Conservation (phyloP, 2,113 vertebrate genomes). For the Stigmatopora nigra region DNA sequence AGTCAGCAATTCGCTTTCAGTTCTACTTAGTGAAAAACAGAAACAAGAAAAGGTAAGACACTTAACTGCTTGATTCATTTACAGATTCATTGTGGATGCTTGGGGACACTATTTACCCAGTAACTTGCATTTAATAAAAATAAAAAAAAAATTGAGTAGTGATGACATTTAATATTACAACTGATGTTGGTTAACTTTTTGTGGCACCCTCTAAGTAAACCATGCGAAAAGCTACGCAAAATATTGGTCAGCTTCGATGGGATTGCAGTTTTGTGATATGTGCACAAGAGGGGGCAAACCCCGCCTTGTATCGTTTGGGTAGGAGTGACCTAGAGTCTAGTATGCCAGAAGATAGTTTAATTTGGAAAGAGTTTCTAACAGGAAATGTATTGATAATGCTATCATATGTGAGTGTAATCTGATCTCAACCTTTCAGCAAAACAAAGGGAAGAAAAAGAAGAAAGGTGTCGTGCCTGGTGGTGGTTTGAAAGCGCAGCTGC, state of each 20-base stretch:
- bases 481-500: slow-evolving; percentile 90
- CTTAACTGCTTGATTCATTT: neutral
- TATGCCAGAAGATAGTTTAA: no score
- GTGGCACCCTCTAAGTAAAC: neutral
- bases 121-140: no score
- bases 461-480: slow-evolving; percentile 81
- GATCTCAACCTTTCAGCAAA: slow-evolving; percentile 72
- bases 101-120: slow-evolving; percentile 30
- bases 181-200: neutral
- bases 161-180: neutral
- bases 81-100: slow-evolving; percentile 8
- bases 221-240: neutral
- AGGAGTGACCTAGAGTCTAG: no score
- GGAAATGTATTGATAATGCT: no score
- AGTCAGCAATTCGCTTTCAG: slow-evolving; percentile 88
- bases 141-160: no score
- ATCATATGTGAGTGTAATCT: no score
- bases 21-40: slow-evolving; percentile 95
- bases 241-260: neutral
- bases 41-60: slow-evolving; percentile 91
- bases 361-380: no score
- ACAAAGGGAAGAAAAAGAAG: slow-evolving; percentile 98
- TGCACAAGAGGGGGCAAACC: no score
- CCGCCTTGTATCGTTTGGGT: no score
- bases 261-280: neutral